A percentile compares a stretch with the other conserved stretches of the same genome.
These are phyloP conservation scores for Ectropis crepuscularia DNA, from an alignment of 2,888 invertebrate species.

Conservation along the genomic window DNA sequence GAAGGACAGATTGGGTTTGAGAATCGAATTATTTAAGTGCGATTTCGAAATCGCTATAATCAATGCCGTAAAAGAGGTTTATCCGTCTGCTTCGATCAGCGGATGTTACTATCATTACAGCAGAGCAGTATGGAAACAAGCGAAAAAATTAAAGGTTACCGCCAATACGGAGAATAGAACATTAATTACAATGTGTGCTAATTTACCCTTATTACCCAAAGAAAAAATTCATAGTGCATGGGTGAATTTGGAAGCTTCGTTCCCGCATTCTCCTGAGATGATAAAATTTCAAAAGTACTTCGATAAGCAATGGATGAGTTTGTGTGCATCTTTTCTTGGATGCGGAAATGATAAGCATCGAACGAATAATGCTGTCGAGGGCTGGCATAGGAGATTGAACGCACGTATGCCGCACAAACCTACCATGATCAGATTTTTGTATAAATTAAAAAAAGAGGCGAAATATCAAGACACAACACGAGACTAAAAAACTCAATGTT, in stretches of 20 bases:
- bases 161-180: neutral
- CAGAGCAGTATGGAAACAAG: conserved; percentile 24
- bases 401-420: too few relatives aligned
- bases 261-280: neutral
- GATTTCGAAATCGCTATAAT: too few relatives aligned
- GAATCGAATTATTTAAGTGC: too few relatives aligned
- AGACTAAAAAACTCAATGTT: neutral
- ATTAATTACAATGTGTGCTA: neutral
- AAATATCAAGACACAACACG: too few relatives aligned
- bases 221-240: neutral
- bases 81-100: conserved; percentile 15
- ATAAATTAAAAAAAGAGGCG: too few relatives aligned
- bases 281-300: conserved; percentile 1
- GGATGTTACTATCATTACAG: conserved; percentile 25
- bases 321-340: conserved; percentile 8
- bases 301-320: conserved; percentile 6
- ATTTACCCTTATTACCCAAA: neutral
- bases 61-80: conserved; percentile 17
- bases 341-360: conserved; percentile 9
- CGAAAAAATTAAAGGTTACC: conserved; percentile 6
- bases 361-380: neutral
- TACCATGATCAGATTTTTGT: too few relatives aligned
- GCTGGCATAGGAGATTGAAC: neutral
- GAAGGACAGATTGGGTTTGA: too few relatives aligned
- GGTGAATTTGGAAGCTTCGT: neutral